A percentile compares a stretch with the other conserved stretches of the same genome.
phyloP scores from a whole-genome alignment of 2,888 invertebrate genomes.

The Lacanobia oleracea region DNA sequence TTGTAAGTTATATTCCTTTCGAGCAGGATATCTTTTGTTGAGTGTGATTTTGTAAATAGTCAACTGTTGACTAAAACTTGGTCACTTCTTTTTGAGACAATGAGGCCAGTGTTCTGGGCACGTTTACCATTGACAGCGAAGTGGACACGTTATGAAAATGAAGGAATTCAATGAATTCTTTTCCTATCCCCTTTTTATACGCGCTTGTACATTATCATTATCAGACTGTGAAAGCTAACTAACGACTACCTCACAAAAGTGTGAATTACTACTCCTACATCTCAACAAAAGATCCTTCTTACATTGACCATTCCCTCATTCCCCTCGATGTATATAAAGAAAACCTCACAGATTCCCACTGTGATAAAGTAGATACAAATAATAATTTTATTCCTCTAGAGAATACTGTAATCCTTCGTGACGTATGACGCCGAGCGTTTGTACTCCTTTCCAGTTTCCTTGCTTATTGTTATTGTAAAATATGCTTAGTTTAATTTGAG shows the following conservation, averaged over 20 bases:
- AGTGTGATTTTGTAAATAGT: background rate
- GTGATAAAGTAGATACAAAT: constrained; percentile 82
- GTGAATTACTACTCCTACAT: background rate
- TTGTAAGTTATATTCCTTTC: constrained; percentile 16
- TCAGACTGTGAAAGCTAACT: background rate
- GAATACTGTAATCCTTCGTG: constrained; percentile 67
- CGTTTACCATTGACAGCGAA: background rate
- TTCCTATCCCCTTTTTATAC: background rate
- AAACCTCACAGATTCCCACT: constrained; percentile 84
- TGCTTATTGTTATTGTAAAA: constrained; percentile 49
- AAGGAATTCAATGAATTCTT: background rate
- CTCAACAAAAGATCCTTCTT: constrained; percentile 26
- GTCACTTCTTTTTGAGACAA: background rate
- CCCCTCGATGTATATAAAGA: constrained; percentile 54
- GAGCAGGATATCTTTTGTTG: constrained; percentile 33
- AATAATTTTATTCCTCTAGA: constrained; percentile 76
- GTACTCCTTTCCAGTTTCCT: constrained; percentile 58
- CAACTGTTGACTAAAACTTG: background rate
- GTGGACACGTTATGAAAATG: background rate
- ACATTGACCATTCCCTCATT: constrained; percentile 6
- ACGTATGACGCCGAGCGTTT: constrained; percentile 72
- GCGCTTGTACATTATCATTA: background rate
- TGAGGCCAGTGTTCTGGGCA: background rate
- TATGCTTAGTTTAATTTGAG: constrained; percentile 49
- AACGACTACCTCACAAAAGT: background rate